These are phyloP conservation scores for Oopsacas minuta DNA, from an alignment of 37 sponge, comb jelly and placozoan genomes.

Conservation along the genomic window DNA sequence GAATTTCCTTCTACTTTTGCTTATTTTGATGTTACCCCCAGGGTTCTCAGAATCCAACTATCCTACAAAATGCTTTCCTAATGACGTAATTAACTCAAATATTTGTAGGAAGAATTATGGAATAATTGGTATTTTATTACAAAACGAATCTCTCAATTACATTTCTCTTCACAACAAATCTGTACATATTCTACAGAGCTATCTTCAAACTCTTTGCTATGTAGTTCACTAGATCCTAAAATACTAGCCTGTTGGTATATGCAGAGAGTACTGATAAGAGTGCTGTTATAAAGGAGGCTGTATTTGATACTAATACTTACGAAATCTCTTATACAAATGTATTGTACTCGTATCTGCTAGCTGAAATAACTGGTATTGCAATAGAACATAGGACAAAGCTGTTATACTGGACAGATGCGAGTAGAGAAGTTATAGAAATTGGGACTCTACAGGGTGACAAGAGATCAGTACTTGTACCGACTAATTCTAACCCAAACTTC, in stretches of 20 bases:
- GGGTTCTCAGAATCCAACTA: too few relatives aligned
- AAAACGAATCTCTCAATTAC: neutral
- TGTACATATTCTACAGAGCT: neutral
- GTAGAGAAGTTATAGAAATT: neutral
- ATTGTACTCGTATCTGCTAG: neutral
- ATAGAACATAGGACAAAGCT: neutral
- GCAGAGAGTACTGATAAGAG: neutral
- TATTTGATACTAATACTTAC: neutral
- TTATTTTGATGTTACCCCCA: too few relatives aligned
- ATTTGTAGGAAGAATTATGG: neutral
- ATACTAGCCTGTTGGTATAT: neutral
- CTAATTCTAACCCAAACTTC: neutral
- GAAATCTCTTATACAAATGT: neutral
- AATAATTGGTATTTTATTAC: neutral
- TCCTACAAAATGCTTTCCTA: too few relatives aligned
- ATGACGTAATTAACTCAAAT: too few relatives aligned
- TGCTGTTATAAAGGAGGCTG: neutral
- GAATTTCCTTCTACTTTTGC: too few relatives aligned
- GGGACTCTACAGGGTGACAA: neutral
- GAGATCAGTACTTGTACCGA: neutral
- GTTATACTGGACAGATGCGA: neutral
- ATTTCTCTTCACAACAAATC: neutral
- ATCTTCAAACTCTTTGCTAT: neutral
- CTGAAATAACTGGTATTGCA: neutral
- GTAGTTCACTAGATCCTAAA: neutral